Conservation (phyloP, 2,888 invertebrate species). For the Uloborus plumipes region DNA sequence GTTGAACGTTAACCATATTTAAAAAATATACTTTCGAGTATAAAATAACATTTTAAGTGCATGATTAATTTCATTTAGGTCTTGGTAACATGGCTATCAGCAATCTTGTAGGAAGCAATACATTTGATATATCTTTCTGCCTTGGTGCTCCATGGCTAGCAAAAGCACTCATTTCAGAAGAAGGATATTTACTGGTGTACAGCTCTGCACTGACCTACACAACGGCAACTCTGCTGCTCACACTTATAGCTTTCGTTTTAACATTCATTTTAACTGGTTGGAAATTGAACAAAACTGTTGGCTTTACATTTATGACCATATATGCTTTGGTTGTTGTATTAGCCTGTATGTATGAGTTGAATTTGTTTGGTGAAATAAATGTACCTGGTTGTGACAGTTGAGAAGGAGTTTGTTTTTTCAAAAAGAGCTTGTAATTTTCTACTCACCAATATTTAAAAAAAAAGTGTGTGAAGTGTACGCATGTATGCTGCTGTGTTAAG, state of each 20-base stretch:
- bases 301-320: slow-evolving; percentile 77
- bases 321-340: slow-evolving; percentile 82
- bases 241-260: slow-evolving; percentile 80
- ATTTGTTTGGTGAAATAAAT: slow-evolving; percentile 90
- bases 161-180: slow-evolving; percentile 75
- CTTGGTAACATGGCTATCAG: slow-evolving; percentile 82
- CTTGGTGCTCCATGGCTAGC: slow-evolving; percentile 88
- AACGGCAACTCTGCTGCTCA: slow-evolving; percentile 82
- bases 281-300: slow-evolving; percentile 78
- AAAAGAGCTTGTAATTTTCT: too few relatives aligned
- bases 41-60: background rate
- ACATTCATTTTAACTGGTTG: slow-evolving; percentile 78
- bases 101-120: slow-evolving; percentile 90
- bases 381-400: slow-evolving; percentile 78
- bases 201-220: slow-evolving; percentile 87
- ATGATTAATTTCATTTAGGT: slow-evolving; percentile 44
- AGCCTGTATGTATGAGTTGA: slow-evolving; percentile 84
- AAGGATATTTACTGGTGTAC: slow-evolving; percentile 80
- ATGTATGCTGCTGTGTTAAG: too few relatives aligned
- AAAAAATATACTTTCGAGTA: too few relatives aligned
- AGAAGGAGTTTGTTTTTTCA: too few relatives aligned
- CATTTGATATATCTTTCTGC: slow-evolving; percentile 85
- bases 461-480: too few relatives aligned
- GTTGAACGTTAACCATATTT: too few relatives aligned
- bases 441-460: too few relatives aligned